Base-by-base conservation (phyloP, 2,888 invertebrate species). In the Acleris cristana region DNA sequence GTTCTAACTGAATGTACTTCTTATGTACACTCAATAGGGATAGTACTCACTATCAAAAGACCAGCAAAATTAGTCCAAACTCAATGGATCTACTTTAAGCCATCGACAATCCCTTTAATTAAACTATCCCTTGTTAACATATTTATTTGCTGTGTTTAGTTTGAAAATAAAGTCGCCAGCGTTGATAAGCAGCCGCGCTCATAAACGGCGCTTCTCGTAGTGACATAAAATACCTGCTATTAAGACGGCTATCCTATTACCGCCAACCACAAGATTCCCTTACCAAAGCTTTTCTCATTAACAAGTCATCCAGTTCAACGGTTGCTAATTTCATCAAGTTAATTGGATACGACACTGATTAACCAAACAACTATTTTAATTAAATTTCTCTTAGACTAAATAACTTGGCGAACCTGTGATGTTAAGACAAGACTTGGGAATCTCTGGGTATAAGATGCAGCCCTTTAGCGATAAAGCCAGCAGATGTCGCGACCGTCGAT, bases 401-500 rank as follows among this genome's bases (percentile, higher is more conserved):
- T 62, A 63, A 57, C 44, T 64, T 30, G 16, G 59, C 30, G 52
- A 45, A 60, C 65, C 65, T 65, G 65, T 30, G 51, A 48, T 18
- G 69, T 70, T 69, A 64, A 68, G 66, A 65, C 64, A 53, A 63
- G 69, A 56, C 71, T 60, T 71, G 65, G 61, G 74, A 72, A 75
- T 72, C 72, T 72, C 70, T 65, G 70, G 69, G 72, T 68, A 64
- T 83, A 87, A 89, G 89, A 89, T 90, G 89, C 89, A 88, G 82
- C 87, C 89, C 87, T 86, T 87, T 84, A 78, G 78, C 80, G 92
- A 92, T 92, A 92, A 89, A 80, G 77, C 81, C 81, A 77, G 83
- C 92, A 92, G 92, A 91, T 92, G 92, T 86, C 88, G 81, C 86
- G 76, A 76, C 74, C 77, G 76, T 76, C 80, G 85, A 85, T 89